Conservation (phyloP, 92 coral and sea anemone genomes). For the Zoanthus sociatus region DNA sequence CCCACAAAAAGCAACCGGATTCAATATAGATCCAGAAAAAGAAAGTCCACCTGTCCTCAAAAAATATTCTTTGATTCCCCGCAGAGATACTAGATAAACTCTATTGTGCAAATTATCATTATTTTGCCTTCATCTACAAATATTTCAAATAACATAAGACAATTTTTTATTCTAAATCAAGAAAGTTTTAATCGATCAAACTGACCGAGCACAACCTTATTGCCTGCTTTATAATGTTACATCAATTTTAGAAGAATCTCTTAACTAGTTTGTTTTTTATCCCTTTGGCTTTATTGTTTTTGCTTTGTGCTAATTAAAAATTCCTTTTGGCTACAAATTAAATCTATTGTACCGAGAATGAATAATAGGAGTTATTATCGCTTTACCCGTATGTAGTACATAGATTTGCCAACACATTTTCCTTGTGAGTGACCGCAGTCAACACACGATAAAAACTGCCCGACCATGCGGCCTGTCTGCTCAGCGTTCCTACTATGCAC, state of each 20-base stretch:
- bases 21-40: not conserved
- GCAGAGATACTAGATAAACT: not conserved
- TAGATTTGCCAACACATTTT: conserved; percentile 19
- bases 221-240: not conserved
- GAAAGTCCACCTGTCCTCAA: not conserved
- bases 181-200: not conserved
- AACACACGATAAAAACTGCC: not conserved
- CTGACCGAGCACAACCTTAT: not conserved
- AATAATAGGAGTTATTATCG: conserved; percentile 3
- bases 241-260: not conserved
- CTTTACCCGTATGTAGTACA: conserved; percentile 14
- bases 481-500: not conserved
- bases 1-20: not conserved
- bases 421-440: conserved; percentile 21
- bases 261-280: not conserved
- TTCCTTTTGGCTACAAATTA: conserved; percentile 24
- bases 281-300: conserved; percentile 1
- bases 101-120: not conserved
- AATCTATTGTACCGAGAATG: conserved; percentile 29
- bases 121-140: conserved; percentile 14
- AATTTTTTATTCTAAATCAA: not conserved
- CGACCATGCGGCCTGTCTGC: conserved; percentile 6
- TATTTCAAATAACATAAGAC: not conserved
- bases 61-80: not conserved
- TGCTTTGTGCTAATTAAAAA: conserved; percentile 25